Evolutionary conservation across 2,113 vertebrate species (phyloP).

Genomic region (Grantiella picta): DNA sequence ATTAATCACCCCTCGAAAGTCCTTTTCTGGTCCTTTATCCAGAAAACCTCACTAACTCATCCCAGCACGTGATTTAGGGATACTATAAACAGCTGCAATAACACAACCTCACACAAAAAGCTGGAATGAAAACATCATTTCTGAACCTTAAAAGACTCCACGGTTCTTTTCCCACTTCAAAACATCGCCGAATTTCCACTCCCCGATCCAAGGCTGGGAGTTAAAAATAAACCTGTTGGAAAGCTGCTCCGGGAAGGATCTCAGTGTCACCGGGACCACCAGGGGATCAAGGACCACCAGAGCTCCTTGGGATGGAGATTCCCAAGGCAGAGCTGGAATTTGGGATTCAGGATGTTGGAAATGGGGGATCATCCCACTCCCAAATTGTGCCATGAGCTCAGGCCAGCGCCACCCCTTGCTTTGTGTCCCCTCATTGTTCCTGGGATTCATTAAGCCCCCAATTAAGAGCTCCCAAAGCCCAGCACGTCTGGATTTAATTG

Average conservation of each 20-base stretch:
- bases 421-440: neutral
- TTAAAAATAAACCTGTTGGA: constrained; percentile 14
- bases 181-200: neutral
- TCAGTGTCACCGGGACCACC: neutral
- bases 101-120: neutral
- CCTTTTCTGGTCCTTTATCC: neutral
- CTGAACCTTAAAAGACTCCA: neutral
- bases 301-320: neutral
- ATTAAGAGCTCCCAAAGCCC: constrained; percentile 3
- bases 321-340: neutral
- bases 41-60: neutral
- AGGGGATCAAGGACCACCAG: neutral
- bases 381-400: rapidly evolving
- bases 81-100: neutral
- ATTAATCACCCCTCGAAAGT: neutral
- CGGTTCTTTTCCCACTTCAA: neutral
- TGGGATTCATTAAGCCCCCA: neutral
- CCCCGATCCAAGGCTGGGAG: neutral
- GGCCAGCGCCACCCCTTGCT: neutral
- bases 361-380: neutral
- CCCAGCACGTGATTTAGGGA: neutral
- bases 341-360: neutral
- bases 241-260: neutral
- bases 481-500: constrained; percentile 3
- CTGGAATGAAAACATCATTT: constrained; percentile 1